Evolutionary conservation across 1,140 invertebrate species (phyloP).

Genomic region (Ceratina japonica): DNA sequence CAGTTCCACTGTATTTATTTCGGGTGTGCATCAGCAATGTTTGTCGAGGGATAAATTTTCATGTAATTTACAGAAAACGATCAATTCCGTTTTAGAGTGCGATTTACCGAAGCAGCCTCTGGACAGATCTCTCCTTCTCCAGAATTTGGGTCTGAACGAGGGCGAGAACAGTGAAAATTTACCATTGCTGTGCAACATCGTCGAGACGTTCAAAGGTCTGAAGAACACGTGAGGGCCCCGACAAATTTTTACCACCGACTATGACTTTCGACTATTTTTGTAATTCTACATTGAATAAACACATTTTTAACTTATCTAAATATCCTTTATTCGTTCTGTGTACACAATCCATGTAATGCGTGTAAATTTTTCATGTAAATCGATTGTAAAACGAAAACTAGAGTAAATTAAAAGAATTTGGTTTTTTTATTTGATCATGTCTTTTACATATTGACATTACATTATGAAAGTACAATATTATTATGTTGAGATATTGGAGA

Average conservation of each 20-base stretch:
- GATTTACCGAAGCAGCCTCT: slow-evolving; percentile 74
- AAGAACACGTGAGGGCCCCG: slow-evolving; percentile 56
- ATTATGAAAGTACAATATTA: too few species aligned
- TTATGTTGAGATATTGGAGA: too few species aligned
- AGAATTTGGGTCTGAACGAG: slow-evolving; percentile 73
- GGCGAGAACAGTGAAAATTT: slow-evolving; percentile 70
- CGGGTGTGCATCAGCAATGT: slow-evolving; percentile 65
- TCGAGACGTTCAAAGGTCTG: slow-evolving; percentile 72
- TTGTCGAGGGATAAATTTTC: background rate
- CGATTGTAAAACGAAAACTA: too few species aligned
- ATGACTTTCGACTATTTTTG: too few species aligned
- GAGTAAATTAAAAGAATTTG: too few species aligned
- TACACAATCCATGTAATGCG: too few species aligned
- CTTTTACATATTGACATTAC: too few species aligned
- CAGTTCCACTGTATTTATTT: slow-evolving; percentile 71
- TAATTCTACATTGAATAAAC: too few species aligned
- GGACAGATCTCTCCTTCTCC: slow-evolving; percentile 69
- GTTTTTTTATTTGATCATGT: too few species aligned
- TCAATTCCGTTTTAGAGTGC: slow-evolving; percentile 70
- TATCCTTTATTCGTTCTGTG: too few species aligned
- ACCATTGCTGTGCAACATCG: slow-evolving; percentile 72
- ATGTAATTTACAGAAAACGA: background rate
- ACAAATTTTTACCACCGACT: slow-evolving; percentile 9
- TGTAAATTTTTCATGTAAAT: too few species aligned
- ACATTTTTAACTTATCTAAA: too few species aligned